phyloP scores from a whole-genome alignment of 2,888 invertebrate genomes.

The Nephrotoma guestfalica region DNA sequence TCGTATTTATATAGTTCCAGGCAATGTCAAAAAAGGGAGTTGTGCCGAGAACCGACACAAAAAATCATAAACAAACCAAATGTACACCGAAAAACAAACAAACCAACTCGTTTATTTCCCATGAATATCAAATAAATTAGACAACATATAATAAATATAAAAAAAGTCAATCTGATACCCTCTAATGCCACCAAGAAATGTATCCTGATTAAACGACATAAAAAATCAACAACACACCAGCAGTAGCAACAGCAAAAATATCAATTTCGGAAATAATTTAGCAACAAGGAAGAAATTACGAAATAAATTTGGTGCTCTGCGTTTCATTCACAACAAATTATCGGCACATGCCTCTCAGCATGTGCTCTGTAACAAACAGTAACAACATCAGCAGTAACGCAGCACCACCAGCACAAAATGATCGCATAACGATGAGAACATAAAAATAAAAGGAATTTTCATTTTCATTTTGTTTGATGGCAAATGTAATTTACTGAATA shows the following conservation, averaged over 20 bases:
- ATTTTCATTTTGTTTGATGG: neutral
- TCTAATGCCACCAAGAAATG: neutral
- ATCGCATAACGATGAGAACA: neutral
- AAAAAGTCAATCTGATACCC: neutral
- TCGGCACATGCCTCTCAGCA: neutral
- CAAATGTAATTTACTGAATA: neutral
- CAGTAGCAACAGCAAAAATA: neutral
- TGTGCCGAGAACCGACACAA: neutral
- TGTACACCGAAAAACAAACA: neutral
- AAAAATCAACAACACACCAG: neutral
- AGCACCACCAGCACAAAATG: neutral
- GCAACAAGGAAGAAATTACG: neutral
- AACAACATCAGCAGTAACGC: neutral
- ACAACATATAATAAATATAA: neutral
- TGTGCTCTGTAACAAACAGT: neutral
- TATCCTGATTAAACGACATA: neutral
- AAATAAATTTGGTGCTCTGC: no score
- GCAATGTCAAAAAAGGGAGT: neutral
- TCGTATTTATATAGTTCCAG: neutral
- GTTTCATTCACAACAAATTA: neutral
- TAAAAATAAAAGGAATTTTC: neutral
- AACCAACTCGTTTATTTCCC: neutral
- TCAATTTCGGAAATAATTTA: neutral
- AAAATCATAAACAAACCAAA: neutral
- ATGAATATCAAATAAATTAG: neutral